Percentiles rank a stretch among this genome's conserved stretches.
These are phyloP conservation scores for Seriola quinqueradiata DNA, from an alignment of 2,113 vertebrate genomes.

Conservation along the genomic window DNA sequence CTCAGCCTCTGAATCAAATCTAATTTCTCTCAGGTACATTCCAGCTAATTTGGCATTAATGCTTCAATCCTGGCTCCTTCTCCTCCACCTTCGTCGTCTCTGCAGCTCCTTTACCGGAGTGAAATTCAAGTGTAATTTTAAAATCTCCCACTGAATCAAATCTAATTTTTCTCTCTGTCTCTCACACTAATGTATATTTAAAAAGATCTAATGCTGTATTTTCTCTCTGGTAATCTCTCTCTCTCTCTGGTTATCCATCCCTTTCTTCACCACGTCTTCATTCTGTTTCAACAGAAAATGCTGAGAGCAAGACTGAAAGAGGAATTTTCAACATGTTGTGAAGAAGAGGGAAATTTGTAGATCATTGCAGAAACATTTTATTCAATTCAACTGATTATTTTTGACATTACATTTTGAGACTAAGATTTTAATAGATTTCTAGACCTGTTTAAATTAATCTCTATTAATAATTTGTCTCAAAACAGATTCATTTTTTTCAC, in stretches of 20 bases:
- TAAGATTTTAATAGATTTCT: background rate
- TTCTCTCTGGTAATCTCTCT: slow-evolving; percentile 13
- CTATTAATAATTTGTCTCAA: background rate
- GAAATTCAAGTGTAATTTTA: slow-evolving; percentile 72
- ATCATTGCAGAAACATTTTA: background rate
- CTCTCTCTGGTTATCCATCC: background rate
- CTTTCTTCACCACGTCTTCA: background rate
- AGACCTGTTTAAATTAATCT: background rate
- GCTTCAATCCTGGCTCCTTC: slow-evolving; percentile 42
- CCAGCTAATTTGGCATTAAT: slow-evolving; percentile 71
- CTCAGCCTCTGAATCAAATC: slow-evolving; percentile 68
- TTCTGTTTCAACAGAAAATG: background rate
- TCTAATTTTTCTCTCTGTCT: slow-evolving; percentile 70
- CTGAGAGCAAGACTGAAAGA: background rate
- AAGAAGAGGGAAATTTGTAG: background rate
- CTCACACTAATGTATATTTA: slow-evolving; percentile 66
- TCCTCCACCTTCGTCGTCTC: slow-evolving; percentile 46
- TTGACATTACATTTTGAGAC: background rate
- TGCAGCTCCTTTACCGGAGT: slow-evolving; percentile 54
- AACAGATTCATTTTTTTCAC: background rate
- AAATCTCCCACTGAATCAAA: slow-evolving; percentile 76
- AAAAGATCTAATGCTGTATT: slow-evolving; percentile 58
- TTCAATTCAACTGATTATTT: background rate
- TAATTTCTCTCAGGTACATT: slow-evolving; percentile 72
- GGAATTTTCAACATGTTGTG: background rate